phyloP scores from a whole-genome alignment of 2,113 vertebrate genomes.

The Bubo blakistoni region DNA sequence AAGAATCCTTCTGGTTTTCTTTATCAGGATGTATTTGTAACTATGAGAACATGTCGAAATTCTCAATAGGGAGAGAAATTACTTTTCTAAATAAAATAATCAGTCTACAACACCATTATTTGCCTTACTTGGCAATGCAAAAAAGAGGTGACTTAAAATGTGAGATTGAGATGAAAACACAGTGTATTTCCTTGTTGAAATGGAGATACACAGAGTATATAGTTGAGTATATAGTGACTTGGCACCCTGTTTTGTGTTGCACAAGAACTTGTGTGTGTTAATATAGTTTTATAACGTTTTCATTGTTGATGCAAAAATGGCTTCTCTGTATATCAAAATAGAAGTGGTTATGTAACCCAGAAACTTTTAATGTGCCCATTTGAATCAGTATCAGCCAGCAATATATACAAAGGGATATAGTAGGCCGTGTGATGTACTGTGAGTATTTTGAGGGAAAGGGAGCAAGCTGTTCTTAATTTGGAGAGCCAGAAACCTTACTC shows the following conservation, averaged over 20 bases:
- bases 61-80: conserved; percentile 4
- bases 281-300: conserved; percentile 58
- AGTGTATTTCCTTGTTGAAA: conserved; percentile 8
- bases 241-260: conserved; percentile 54
- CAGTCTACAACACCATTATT: conserved; percentile 31
- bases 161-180: not conserved
- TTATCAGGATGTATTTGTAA: conserved; percentile 15
- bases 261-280: conserved; percentile 62
- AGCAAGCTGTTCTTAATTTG: conserved; percentile 59
- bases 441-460: conserved; percentile 61
- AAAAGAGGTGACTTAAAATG: conserved; percentile 7
- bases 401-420: conserved; percentile 22
- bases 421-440: conserved; percentile 34
- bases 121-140: conserved; percentile 45
- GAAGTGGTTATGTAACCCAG: conserved; percentile 40
- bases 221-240: conserved; percentile 11
- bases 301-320: conserved; percentile 36
- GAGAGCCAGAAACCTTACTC: conserved; percentile 19
- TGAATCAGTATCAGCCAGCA: conserved; percentile 41
- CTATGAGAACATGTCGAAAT: conserved; percentile 17
- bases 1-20: conserved; percentile 38
- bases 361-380: conserved; percentile 41
- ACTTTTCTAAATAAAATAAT: conserved; percentile 22
- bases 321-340: conserved; percentile 44
- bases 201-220: not conserved